Percentiles rank a stretch among this genome's conserved stretches.
These are phyloP conservation scores for Polypedilum vanderplanki DNA, from an alignment of 1,140 invertebrate genomes.

Conservation along the genomic window DNA sequence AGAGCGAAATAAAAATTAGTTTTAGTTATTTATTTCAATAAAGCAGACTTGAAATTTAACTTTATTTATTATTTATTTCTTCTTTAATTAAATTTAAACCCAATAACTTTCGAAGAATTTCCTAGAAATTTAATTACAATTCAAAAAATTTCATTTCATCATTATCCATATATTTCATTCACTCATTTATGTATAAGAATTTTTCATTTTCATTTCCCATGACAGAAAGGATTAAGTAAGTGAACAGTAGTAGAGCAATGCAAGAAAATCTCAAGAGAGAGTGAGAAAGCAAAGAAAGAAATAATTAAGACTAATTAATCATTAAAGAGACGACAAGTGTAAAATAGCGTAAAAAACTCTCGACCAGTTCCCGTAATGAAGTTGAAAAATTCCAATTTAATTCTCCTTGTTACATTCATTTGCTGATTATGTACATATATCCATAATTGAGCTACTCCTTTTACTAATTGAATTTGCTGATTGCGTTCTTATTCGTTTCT, in stretches of 20 bases:
- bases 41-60: too few species aligned
- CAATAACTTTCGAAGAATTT: too few species aligned
- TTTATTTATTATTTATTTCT: too few species aligned
- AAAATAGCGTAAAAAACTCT: background rate
- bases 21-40: too few species aligned
- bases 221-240: background rate
- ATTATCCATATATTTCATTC: too few species aligned
- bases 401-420: background rate
- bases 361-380: background rate
- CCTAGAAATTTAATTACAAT: too few species aligned
- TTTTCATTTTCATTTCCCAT: too few species aligned
- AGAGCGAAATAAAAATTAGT: too few species aligned
- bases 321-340: conserved; percentile 11
- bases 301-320: background rate
- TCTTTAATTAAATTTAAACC: too few species aligned
- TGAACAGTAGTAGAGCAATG: too few species aligned
- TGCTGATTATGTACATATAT: background rate
- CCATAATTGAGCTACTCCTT: conserved; percentile 11
- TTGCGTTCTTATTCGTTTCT: background rate
- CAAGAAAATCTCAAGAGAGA: background rate
- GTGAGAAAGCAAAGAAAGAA: background rate
- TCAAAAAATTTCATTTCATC: too few species aligned
- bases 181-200: too few species aligned
- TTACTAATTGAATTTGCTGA: conserved; percentile 6
- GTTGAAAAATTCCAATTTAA: background rate